Evolutionary conservation across 2,113 vertebrate genomes (phyloP), one percentile per base, ranked within the genome.

Genomic region (Sterna hirundo): DNA sequence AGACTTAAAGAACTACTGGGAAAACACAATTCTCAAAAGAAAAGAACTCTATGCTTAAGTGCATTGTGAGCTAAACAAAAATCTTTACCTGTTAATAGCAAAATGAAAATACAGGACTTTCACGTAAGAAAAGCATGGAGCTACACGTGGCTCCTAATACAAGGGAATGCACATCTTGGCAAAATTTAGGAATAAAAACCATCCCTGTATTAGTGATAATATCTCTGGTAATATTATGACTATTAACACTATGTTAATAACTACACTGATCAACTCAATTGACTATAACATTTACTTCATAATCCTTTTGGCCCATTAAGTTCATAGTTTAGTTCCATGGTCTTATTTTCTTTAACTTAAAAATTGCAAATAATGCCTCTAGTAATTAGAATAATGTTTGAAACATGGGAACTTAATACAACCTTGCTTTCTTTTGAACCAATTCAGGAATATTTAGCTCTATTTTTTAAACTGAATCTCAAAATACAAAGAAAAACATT

Each of bases 1-100:
- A 54, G 69, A 96, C 17, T 62, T 94, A 49, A 92, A 96, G 38
- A 76, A 94, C 81, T 94, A 96, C 42, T 68, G 46, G 93, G 90
- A 87, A 96, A 95, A 96, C 15, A 79, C n/a, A 87, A 29, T 54
- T 91, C 23, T 83, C 44, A 64, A 69, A 86, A 84, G 32, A 66
- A 81, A 84, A 58, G 26, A 86, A 27, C 3, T 6, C 52, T 93
- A 21, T 22, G 21, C n/a, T 90, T 94, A 85, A 85, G 90, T 11
- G 88, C 26, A 19, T 25, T 15, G 11, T 22, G 12, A 95, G 16
- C 29, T 60, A 58, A 70, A 93, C 32, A 69, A 64, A 72, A 84
- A 54, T 29, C 47, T 70, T 38, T 36, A 71, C 58, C 18, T 85
- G 11, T 30, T 77, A 72, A 68, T 5, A 85, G 42, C 27, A 83